These are phyloP conservation scores for Crossocerus cetratus DNA, from an alignment of 2,888 invertebrate genomes.

Conservation along the genomic window DNA sequence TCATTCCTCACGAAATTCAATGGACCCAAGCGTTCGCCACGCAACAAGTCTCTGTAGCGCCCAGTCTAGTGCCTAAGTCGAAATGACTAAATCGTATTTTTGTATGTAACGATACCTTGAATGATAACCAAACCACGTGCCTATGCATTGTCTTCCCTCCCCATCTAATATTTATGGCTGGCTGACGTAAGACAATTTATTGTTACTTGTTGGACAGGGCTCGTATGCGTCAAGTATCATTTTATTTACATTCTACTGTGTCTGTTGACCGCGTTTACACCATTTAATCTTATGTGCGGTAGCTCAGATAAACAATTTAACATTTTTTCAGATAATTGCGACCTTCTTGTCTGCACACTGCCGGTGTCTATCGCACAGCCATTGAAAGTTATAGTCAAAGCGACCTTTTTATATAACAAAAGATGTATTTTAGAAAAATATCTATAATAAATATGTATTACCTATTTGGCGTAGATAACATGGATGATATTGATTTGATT, in stretches of 20 bases:
- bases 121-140: constrained; percentile 17
- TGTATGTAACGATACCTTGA: constrained; percentile 29
- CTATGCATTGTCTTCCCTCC: constrained; percentile 3
- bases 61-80: constrained; percentile 22
- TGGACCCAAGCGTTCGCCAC: constrained; percentile 18
- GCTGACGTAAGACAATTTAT: constrained; percentile 2
- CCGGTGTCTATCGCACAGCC: too few relatives aligned
- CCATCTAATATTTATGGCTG: constrained; percentile 25
- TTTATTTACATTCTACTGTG: neutral
- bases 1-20: constrained; percentile 27
- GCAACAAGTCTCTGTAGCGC: constrained; percentile 29
- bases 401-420: too few relatives aligned
- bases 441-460: constrained; percentile 1
- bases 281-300: too few relatives aligned
- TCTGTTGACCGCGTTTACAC: too few relatives aligned
- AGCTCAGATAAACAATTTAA: too few relatives aligned
- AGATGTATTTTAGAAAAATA: neutral
- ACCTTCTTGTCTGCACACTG: too few relatives aligned
- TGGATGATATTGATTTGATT: too few relatives aligned
- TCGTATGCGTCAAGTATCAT: neutral
- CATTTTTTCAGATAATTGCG: too few relatives aligned
- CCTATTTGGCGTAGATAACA: constrained; percentile 2
- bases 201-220: constrained; percentile 26
- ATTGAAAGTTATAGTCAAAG: too few relatives aligned
- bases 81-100: constrained; percentile 39